Conservation (phyloP, 2,113 vertebrate species). For the Thunnus thynnus region DNA sequence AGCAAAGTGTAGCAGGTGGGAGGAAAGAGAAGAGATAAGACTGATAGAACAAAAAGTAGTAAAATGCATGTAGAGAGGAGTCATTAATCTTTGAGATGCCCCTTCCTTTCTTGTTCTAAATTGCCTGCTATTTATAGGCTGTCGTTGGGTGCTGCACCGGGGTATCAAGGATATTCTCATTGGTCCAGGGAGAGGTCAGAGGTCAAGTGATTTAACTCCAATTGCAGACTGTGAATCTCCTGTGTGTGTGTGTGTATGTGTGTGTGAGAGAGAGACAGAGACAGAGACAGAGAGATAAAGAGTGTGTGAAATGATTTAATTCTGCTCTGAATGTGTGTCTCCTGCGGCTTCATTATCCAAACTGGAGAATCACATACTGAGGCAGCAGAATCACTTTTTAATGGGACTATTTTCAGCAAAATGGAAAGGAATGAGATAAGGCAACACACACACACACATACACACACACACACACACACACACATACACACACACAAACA, state of each 20-base stretch:
- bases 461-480: conserved; percentile 1
- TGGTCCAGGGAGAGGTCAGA: conserved; percentile 64
- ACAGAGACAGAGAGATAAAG: background rate
- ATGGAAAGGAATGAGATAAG: conserved; percentile 54
- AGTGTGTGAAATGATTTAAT: conserved; percentile 69
- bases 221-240: conserved; percentile 57
- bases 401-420: conserved; percentile 73
- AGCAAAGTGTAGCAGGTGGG: conserved; percentile 27
- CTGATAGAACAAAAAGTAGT: conserved; percentile 62
- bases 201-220: conserved; percentile 75
- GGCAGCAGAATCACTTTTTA: conserved; percentile 75
- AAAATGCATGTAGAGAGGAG: conserved; percentile 66
- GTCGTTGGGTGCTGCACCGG: conserved; percentile 41
- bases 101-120: conserved; percentile 59
- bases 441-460: conserved; percentile 21
- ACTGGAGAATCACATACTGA: conserved; percentile 69
- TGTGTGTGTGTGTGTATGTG: conserved; percentile 1
- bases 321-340: conserved; percentile 65
- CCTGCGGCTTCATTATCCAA: conserved; percentile 81
- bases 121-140: conserved; percentile 77
- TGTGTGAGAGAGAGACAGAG: background rate
- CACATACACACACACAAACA: conserved; percentile 18
- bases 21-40: conserved; percentile 47
- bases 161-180: conserved; percentile 59
- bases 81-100: conserved; percentile 73